Base-by-base conservation (phyloP, 2,888 invertebrate genomes). In the Dromius quadrimaculatus region DNA sequence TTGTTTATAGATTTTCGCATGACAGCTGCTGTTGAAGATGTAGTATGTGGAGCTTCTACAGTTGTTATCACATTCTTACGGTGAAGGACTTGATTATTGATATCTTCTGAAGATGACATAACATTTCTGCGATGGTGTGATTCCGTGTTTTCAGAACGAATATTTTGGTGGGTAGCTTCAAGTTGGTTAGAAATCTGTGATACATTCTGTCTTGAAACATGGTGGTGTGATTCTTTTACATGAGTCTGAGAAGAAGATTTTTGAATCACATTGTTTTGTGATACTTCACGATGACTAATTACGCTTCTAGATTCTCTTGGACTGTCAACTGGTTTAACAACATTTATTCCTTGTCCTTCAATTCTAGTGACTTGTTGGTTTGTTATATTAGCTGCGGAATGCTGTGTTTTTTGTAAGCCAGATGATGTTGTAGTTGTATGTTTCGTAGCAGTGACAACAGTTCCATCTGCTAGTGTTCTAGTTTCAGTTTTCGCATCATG, bases 1-100 rank as follows among this genome's bases (percentile, higher is more conserved):
- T 93, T 93, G 19, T 89, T 88, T 71, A 93, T 91, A 71, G 93
- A 93, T 80, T 92, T 92, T 61, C 92, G 86, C 81, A 92, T 92
- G 73, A 92, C 90, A 19, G 92, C 89, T 13, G 92, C 93, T 0
- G 91, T 88, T 0, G 90, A 88, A 75, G 89, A 89, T 6, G 88
- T 90, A 0, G 90, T 88, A 77, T 92, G 92, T 2, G 90, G 83
- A 1, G 90, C 90, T 81, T 92, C 92, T n/a, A 88, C 88, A 0
- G 89, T 88, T 0, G 89, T 87, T 1, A 88, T 85, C 8, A 87
- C 82, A 13, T 90, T 89, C 78, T 92, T 92, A 41, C 94, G 88
- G 79, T 93, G 92, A 32, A 94, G 85, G 45, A 94, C 90, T 41
- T 92, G 86, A 77, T 94, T 94, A 59, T 86, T 87, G 1, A 92